Base-by-base conservation (phyloP, 2,888 invertebrate genomes). In the Parelbella ahira region DNA sequence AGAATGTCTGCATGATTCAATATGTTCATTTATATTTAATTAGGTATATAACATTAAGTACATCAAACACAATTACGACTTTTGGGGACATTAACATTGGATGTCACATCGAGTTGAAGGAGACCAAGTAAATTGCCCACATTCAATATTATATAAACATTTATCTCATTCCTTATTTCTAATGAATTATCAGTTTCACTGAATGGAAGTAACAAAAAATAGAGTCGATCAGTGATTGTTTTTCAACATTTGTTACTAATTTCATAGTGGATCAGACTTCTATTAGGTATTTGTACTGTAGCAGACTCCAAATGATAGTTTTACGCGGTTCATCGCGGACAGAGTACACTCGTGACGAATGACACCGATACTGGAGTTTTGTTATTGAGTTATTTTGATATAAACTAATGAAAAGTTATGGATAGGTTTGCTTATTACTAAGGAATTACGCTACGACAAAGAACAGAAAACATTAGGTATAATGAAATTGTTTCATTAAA, bases 51-150 rank as follows among this genome's bases (percentile, higher is more conserved):
- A 43, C 38, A 38, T 37, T 44, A 41, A 29, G 34, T 34, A 47
- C 47, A 44, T 47, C 39, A 41, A 43, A 43, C 42, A 43, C 28
- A 34, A 42, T 41, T 33, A 41, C 25, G 21, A 20, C 25, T 27
- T 33, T 33, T 27, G 41, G 32, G 41, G 27, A 41, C 30, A 27
- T 13, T 19, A 4, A 33, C 10, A 30, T 13, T 39, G 39, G 32
- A 41, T 33, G 25, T 41, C 27, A 27, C 37, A 7, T 27, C 10
- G 25, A 20, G 25, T 11, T 15, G 9, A 20, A 41, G 19, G 13
- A 41, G 4, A 6, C 13, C 11, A 24, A 18, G 8, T 3, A 2
- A 29, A 27, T 12, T 19, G 13, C 11, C 9, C 25, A 27, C 27
- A 36, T 36, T 18, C 9, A 27, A 36, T 28, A 30, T 10, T 19